phyloP scores from a whole-genome alignment of 2,113 vertebrate species.

The Myotis lucifugus region DNA sequence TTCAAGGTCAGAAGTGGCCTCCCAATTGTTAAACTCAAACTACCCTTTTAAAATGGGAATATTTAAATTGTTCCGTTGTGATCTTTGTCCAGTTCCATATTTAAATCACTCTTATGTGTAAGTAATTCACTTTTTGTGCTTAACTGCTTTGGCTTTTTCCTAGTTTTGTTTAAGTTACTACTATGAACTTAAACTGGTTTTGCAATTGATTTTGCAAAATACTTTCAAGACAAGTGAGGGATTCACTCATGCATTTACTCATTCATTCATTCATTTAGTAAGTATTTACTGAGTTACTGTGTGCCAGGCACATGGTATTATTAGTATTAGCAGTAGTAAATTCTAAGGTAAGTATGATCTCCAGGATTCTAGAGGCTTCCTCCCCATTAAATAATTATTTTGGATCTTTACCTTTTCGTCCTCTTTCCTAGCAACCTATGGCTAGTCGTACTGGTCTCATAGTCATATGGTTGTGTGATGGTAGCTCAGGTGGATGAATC shows the following conservation, averaged over 20 bases:
- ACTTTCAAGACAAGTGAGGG: neutral
- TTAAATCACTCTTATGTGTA: neutral
- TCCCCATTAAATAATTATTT: neutral
- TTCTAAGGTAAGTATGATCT: neutral
- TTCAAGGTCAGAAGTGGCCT: neutral
- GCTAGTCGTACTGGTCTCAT: neutral
- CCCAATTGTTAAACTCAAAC: neutral
- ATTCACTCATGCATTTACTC: neutral
- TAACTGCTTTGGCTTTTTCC: neutral
- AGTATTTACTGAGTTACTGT: neutral
- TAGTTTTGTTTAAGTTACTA: neutral
- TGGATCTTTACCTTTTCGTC: neutral
- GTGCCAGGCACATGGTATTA: neutral
- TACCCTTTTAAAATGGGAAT: neutral
- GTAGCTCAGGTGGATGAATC: neutral
- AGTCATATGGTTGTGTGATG: rapidly evolving
- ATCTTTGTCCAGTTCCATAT: neutral
- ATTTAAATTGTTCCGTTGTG: neutral
- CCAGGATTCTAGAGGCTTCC: neutral
- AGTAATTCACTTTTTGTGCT: neutral
- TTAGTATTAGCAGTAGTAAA: neutral
- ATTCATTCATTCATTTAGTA: neutral
- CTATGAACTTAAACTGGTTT: neutral
- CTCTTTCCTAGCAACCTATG: neutral
- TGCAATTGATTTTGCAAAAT: neutral